Evolutionary conservation across 2,888 invertebrate genomes (phyloP).

Genomic region (Octodonta nipae): DNA sequence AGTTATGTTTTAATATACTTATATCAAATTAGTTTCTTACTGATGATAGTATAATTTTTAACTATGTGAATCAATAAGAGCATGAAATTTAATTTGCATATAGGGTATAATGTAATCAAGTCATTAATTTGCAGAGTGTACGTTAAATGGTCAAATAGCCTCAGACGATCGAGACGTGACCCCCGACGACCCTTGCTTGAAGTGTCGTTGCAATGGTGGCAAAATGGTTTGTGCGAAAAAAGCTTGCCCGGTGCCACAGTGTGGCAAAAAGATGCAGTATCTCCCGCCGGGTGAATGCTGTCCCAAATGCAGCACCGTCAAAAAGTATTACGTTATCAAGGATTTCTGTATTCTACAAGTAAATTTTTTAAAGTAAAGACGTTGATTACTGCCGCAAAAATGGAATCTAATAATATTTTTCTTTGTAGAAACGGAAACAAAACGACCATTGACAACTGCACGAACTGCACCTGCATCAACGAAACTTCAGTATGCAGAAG

Average conservation of each 20-base stretch:
- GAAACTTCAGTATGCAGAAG: conserved; percentile 69
- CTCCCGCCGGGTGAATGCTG: conserved; percentile 74
- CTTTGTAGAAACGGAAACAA: conserved; percentile 18
- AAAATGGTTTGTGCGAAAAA: conserved; percentile 67
- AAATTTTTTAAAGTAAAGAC: conserved; percentile 20
- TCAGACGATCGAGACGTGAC: conserved; percentile 63
- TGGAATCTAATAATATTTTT: not conserved
- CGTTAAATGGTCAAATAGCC: conserved; percentile 68
- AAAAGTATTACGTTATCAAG: conserved; percentile 34
- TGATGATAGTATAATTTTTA: not conserved
- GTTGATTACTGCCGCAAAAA: conserved; percentile 9
- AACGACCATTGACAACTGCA: conserved; percentile 53
- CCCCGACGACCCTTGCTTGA: conserved; percentile 74
- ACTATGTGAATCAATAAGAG: too few relatives aligned
- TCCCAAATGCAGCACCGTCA: conserved; percentile 35
- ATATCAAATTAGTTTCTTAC: not conserved
- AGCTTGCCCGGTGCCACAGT: conserved; percentile 81
- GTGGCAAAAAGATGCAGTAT: conserved; percentile 54
- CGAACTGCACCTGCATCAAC: conserved; percentile 68
- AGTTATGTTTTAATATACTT: too few relatives aligned
- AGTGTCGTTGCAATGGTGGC: conserved; percentile 60
- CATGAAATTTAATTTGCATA: too few relatives aligned
- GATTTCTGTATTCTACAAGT: conserved; percentile 41
- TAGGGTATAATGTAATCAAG: too few relatives aligned
- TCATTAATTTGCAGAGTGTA: conserved; percentile 27